Conservation (phyloP, 2,888 invertebrate genomes). For the Escarpia spicata region DNA sequence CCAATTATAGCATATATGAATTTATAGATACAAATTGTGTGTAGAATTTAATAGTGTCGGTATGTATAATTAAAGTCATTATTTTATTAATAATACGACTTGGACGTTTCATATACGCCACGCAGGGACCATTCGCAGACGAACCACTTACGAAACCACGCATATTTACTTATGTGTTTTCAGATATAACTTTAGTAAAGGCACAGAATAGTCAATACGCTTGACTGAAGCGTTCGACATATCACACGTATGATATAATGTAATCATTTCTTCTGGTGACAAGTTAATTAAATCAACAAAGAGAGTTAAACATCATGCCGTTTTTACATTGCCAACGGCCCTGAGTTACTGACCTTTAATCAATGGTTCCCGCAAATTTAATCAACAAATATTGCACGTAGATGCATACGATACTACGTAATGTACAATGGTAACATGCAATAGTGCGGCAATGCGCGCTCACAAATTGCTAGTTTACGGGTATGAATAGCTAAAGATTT, state of each 20-base stretch:
- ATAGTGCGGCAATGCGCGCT: not conserved
- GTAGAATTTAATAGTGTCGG: no score
- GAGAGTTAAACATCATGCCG: not conserved
- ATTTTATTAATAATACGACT: no score
- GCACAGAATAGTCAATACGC: not conserved
- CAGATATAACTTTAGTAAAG: not conserved
- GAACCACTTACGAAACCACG: no score
- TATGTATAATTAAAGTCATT: no score
- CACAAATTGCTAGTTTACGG: not conserved
- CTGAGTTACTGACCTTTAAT: not conserved
- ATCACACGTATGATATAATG: not conserved
- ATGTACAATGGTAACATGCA: not conserved
- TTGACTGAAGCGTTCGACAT: not conserved
- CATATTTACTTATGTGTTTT: no score
- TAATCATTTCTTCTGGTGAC: not conserved
- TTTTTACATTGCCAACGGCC: not conserved
- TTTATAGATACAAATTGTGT: no score
- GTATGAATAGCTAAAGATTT: not conserved
- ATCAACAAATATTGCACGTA: not conserved
- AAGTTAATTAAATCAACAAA: not conserved
- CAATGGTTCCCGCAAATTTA: not conserved
- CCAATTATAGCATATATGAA: no score
- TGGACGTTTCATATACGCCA: no score
- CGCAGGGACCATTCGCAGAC: no score
- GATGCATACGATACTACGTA: not conserved